Conservation (phyloP, 2,797 vertebrate species). For the Dallia pectoralis region DNA sequence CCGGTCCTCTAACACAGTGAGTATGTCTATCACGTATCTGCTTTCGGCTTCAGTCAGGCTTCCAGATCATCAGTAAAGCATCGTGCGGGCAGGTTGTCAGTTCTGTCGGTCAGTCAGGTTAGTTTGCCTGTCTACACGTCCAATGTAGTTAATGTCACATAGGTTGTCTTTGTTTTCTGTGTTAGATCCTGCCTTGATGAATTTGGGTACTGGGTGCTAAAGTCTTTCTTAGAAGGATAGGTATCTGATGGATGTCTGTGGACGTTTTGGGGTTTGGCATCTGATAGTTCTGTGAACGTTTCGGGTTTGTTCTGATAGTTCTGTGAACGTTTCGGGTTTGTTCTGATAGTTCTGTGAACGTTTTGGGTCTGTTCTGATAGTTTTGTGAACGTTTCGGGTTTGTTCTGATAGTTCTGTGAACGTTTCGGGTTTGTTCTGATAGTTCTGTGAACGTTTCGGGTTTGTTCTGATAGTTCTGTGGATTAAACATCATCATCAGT, state of each 20-base stretch:
- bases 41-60: neutral
- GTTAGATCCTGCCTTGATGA: neutral
- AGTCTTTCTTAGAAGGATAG: neutral
- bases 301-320: too few relatives aligned
- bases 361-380: too few relatives aligned
- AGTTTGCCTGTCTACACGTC: neutral
- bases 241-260: too few relatives aligned
- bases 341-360: too few relatives aligned
- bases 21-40: slow-evolving; percentile 48
- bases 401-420: too few relatives aligned
- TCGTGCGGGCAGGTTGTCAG: neutral
- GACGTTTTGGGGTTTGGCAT: too few relatives aligned
- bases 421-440: too few relatives aligned
- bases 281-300: too few relatives aligned
- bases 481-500: neutral
- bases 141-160: neutral
- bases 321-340: too few relatives aligned
- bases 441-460: too few relatives aligned
- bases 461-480: neutral
- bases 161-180: neutral
- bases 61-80: neutral
- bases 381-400: too few relatives aligned
- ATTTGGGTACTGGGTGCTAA: neutral
- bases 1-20: slow-evolving; percentile 65
- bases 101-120: neutral